Conservation (phyloP, 2,113 vertebrate species). For the Antechinus flavipes region DNA sequence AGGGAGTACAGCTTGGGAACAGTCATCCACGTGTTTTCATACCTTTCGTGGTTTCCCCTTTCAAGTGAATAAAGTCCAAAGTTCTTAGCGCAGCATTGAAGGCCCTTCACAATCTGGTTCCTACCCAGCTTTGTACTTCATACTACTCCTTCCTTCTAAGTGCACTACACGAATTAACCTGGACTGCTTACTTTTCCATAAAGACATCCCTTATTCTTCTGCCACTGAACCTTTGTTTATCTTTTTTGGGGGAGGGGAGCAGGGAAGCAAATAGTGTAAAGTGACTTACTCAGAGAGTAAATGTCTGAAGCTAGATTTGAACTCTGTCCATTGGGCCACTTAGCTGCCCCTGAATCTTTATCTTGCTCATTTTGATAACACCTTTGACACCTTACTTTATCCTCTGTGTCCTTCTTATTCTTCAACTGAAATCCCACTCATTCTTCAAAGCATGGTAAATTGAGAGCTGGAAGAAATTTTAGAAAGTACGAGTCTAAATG, state of each 20-base stretch:
- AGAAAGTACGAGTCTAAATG: neutral
- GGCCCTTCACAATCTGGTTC: neutral
- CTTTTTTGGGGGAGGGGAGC: neutral
- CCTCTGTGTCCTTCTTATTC: neutral
- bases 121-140: neutral
- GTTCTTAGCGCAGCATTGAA: neutral
- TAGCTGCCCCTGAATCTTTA: neutral
- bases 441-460: neutral
- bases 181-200: neutral
- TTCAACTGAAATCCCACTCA: neutral
- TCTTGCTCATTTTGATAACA: neutral
- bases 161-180: neutral
- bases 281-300: neutral
- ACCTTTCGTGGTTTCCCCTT: neutral
- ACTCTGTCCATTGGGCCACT: neutral
- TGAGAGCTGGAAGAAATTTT: neutral
- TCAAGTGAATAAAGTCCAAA: neutral
- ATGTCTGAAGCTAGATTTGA: neutral
- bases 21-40: neutral
- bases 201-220: neutral
- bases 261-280: neutral
- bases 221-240: neutral
- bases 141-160: neutral
- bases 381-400: neutral
- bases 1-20: neutral